Base-by-base conservation (phyloP, 2,888 invertebrate genomes). In the Sicus ferrugineus region DNA sequence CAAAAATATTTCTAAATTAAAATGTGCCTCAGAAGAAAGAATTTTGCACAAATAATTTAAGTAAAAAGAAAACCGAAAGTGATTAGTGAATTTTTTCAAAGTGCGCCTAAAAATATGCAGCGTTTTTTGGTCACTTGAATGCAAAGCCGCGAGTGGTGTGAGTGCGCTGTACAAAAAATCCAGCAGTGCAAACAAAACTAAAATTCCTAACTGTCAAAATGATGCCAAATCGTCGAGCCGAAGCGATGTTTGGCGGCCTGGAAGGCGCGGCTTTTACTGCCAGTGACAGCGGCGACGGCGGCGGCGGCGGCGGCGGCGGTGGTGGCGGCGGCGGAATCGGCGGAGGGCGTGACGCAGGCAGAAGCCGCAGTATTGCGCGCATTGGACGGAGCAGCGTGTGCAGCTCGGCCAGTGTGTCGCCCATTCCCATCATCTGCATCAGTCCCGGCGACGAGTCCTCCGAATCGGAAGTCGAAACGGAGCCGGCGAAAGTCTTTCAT, bases 401-500 rank as follows among this genome's bases (percentile, higher is more conserved):
- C 72, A 81, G 82, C 73, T 81, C 81, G 11, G 79, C 77, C 69
- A 82, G 79, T 73, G 74, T 79, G n/a, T 82, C 82, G 28, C 82
- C 82, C 66, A 79, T 80, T 67, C 81, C 81, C 62, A 77, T 79
- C 69, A 82, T 82, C 67, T 71, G 81, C 54, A 81, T 82, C 72
- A 83, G 82, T 72, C 77, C 78, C 31, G 80, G 76, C 73, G 90
- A 90, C 76, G 90, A 90, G 76, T 90, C 90, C 72, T 90, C 93
- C 38, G 94, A 93, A 83, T 94, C 94, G 86, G 94, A 94, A 84
- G 92, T 90, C 85, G 94, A 94, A 84, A 90, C 90, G 70, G 93
- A 93, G 83, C 92, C 91, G 79, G 92, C 91, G 75, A 89, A 88
- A 83, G 89, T 90, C 77, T 91, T 93, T 84, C 90, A 92, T 80